Base-by-base conservation (phyloP, 2,888 invertebrate genomes). In the Eudasyphora cyanicolor region DNA sequence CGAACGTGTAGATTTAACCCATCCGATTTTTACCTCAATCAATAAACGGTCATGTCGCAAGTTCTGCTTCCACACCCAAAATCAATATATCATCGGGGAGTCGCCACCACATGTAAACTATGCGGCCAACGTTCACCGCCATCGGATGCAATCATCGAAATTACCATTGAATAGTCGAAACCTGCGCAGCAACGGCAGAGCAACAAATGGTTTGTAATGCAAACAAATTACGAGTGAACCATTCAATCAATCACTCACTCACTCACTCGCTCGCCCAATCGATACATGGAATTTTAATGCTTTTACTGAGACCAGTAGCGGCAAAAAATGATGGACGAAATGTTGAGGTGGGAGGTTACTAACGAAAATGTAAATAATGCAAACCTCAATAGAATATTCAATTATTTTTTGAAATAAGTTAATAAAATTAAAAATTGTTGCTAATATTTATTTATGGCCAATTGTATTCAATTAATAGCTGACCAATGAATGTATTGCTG, bases 181-280 rank as follows among this genome's bases (percentile, higher is more conserved):
- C n/a, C n/a, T 17, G 32, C 32, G 17, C 29, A 17, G 62, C 8
- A 10, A 32, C 19, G 14, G 29, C 7, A 32, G 62, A 57, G 32
- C 62, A 62, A 62, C 62, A 62, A 62, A 62, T 62, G 62, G 62
- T 62, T 32, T 32, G 62, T 29, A 32, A 32, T n/a, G 32, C 24
- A 62, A 60, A 62, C 62, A 62, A 62, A 62, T 32, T 62, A 3
- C 62, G 32, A 32, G n/a, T 62, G 21, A 51, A 21, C 21, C 45
- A 8, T 27, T 57, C 57, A 27, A 57, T 57, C 57, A 57, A 27
- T n/a, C n/a, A n/a, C n/a, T n/a, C n/a, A n/a, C n/a, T n/a, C n/a
- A n/a, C n/a, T n/a, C n/a, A n/a, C n/a, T n/a, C n/a, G n/a, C n/a
- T n/a, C n/a, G n/a, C n/a, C n/a, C n/a, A n/a, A n/a, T 24, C 8